Percentiles rank a stretch among this genome's conserved stretches.
Conservation (phyloP, 2,113 vertebrate species). For the Lathamus discolor region DNA sequence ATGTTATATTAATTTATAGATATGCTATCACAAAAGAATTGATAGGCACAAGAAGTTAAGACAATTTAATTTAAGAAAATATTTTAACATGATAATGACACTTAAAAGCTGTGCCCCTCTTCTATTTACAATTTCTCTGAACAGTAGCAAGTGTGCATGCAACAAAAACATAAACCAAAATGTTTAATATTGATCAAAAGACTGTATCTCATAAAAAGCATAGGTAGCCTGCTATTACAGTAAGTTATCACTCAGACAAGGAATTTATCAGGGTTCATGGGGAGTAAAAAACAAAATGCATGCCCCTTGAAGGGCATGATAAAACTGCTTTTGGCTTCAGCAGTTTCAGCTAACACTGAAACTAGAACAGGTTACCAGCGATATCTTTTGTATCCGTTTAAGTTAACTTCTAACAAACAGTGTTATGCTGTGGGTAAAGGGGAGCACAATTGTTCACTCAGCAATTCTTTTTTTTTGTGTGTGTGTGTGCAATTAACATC, state of each 20-base stretch:
- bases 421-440: not conserved
- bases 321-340: not conserved
- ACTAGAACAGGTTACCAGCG: not conserved
- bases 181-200: not conserved
- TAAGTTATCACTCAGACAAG: not conserved
- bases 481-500: not conserved
- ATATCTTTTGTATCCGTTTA: not conserved
- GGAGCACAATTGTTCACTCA: not conserved
- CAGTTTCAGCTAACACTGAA: not conserved
- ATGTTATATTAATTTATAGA: not conserved
- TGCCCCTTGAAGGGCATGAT: not conserved
- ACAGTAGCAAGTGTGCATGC: not conserved
- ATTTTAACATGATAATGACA: not conserved
- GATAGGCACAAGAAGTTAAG: not conserved
- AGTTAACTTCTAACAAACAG: not conserved
- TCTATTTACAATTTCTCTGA: not conserved
- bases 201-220: not conserved
- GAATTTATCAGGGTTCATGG: not conserved
- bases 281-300: not conserved
- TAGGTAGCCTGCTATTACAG: not conserved
- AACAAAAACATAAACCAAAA: not conserved
- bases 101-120: not conserved
- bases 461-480: not conserved
- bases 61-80: not conserved
- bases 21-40: not conserved